Conservation (phyloP, 2,888 invertebrate genomes). For the Agrochola lota region DNA sequence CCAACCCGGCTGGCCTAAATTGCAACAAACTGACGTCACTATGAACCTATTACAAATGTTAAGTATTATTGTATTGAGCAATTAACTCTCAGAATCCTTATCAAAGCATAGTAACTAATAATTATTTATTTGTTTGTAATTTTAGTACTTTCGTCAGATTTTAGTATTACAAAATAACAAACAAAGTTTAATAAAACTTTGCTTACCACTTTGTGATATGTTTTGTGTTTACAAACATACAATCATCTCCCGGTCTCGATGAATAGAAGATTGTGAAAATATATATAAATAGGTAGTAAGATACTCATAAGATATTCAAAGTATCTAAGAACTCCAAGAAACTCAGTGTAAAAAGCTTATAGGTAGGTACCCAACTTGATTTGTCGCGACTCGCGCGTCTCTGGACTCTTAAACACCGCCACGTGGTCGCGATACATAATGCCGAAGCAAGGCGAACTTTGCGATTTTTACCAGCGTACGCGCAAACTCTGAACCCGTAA, state of each 20-base stretch:
- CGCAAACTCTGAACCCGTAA: conserved; percentile 77
- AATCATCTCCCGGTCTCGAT: not conserved
- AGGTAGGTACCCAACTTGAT: conserved; percentile 33
- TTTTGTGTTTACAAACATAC: not conserved
- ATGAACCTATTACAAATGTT: conserved; percentile 40
- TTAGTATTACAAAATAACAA: not conserved
- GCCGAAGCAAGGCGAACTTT: conserved; percentile 60
- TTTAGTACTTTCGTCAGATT: not conserved
- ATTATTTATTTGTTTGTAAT: not conserved
- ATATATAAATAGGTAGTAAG: not conserved
- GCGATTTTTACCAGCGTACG: conserved; percentile 69
- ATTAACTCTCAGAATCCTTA: conserved; percentile 1
- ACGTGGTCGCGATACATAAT: conserved; percentile 66
- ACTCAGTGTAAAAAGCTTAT: conserved; percentile 19
- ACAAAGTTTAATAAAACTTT: too few species aligned
- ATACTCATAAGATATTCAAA: conserved; percentile 18
- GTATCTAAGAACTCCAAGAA: conserved; percentile 10
- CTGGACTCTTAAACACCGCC: conserved; percentile 74
- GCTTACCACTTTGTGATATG: not conserved
- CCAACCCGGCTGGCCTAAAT: conserved; percentile 75
- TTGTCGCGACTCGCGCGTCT: conserved; percentile 56
- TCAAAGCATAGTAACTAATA: not conserved
- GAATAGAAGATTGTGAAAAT: not conserved
- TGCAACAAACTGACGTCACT: conserved; percentile 72
- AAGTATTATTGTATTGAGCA: conserved; percentile 16